phyloP scores from a whole-genome alignment of 2,888 invertebrate genomes.

The Drosophila anomalipes region DNA sequence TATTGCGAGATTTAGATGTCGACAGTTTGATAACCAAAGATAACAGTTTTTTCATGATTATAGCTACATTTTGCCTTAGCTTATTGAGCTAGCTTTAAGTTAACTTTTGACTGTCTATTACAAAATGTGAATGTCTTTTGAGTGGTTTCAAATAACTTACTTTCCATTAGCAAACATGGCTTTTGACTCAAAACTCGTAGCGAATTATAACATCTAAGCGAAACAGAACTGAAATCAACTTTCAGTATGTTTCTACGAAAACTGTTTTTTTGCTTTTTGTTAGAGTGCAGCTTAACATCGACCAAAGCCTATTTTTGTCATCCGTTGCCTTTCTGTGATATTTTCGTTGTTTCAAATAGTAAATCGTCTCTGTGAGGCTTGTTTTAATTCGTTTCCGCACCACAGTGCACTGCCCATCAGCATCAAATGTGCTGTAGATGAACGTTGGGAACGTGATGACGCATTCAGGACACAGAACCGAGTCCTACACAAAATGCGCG shows the following conservation, averaged over 20 bases:
- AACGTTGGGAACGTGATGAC: constrained; percentile 50
- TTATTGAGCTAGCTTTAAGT: background rate
- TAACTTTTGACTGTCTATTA: background rate
- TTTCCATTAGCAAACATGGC: background rate
- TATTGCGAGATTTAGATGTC: background rate
- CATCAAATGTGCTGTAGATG: constrained; percentile 42
- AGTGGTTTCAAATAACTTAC: background rate
- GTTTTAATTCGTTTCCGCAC: background rate
- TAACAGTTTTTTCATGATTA: background rate
- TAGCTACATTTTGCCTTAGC: background rate
- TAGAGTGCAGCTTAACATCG: background rate
- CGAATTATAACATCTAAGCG: background rate
- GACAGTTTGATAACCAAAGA: background rate
- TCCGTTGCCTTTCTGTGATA: background rate
- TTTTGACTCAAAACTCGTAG: background rate
- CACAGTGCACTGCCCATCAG: constrained; percentile 33
- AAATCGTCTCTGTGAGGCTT: background rate
- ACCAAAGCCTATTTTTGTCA: background rate
- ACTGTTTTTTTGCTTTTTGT: too few species aligned
- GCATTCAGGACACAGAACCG: constrained; percentile 37
- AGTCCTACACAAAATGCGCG: constrained; percentile 18
- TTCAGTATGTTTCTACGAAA: background rate
- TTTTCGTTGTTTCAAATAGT: background rate
- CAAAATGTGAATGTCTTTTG: background rate
- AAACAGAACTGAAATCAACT: background rate